Percentiles rank a stretch among this genome's conserved stretches.
Conservation (phyloP, 2,113 vertebrate genomes). For the Oenanthe melanoleuca region DNA sequence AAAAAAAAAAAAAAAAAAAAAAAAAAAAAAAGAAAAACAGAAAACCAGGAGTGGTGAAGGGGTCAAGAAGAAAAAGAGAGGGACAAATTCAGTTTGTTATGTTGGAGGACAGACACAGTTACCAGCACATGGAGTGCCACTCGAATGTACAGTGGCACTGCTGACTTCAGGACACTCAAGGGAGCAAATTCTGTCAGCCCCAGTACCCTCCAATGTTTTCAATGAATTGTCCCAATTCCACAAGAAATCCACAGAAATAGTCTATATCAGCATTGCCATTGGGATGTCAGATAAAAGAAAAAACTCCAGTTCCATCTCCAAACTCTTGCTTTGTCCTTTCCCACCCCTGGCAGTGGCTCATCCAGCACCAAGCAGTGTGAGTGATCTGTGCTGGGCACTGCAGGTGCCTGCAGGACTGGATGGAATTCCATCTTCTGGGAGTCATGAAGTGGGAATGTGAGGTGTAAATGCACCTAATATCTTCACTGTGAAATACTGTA, state of each 20-base stretch:
- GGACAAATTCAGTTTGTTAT: not conserved
- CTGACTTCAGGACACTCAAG: not conserved
- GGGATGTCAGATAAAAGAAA: not conserved
- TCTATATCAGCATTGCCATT: not conserved
- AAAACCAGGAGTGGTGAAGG: not conserved
- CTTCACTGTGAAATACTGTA: not conserved
- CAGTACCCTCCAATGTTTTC: not conserved
- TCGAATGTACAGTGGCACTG: not conserved
- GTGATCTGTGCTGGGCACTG: not conserved
- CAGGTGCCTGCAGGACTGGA: not conserved
- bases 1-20: not conserved
- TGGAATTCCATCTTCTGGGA: not conserved
- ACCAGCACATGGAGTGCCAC: not conserved
- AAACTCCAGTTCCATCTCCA: not conserved
- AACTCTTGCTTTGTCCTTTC: not conserved
- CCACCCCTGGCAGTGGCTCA: fast-evolving
- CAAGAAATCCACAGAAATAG: not conserved
- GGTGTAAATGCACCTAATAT: not conserved
- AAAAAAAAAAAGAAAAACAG: too few relatives aligned
- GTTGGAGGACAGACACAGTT: not conserved
- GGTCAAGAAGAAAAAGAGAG: not conserved
- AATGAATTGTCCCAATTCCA: not conserved
- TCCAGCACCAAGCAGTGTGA: fast-evolving
- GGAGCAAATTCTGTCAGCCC: not conserved
- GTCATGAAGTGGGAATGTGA: not conserved